Conservation (phyloP, 2,888 invertebrate genomes). For the Sceliomorpha sp. region DNA sequence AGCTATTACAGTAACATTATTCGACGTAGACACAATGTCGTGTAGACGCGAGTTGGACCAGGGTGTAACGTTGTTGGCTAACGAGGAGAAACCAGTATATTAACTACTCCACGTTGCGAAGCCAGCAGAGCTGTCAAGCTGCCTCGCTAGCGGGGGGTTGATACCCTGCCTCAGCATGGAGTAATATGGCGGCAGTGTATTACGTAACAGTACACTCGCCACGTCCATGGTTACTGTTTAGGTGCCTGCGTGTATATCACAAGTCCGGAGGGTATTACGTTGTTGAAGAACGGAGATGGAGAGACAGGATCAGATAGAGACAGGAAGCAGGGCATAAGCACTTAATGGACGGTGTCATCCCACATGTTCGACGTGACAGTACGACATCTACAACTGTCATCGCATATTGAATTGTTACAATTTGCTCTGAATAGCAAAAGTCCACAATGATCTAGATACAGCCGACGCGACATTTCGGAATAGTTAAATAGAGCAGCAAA, state of each 20-base stretch:
- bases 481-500: too few relatives aligned
- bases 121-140: slow-evolving; percentile 60
- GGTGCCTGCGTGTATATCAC: slow-evolving; percentile 63
- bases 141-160: slow-evolving; percentile 54
- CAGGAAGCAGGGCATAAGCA: slow-evolving; percentile 36
- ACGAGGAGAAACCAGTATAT: slow-evolving; percentile 75
- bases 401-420: slow-evolving; percentile 60
- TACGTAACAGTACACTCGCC: slow-evolving; percentile 70
- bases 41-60: slow-evolving; percentile 23
- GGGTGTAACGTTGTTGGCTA: slow-evolving; percentile 69
- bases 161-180: slow-evolving; percentile 61
- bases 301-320: slow-evolving; percentile 21
- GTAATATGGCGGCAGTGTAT: slow-evolving; percentile 70
- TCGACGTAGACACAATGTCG: slow-evolving; percentile 23
- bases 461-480: too few relatives aligned
- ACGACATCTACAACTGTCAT: slow-evolving; percentile 77
- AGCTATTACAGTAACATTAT: slow-evolving; percentile 28
- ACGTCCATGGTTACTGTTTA: slow-evolving; percentile 60
- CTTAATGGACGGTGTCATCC: slow-evolving; percentile 74
- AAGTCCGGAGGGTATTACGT: slow-evolving; percentile 27
- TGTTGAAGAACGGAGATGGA: slow-evolving; percentile 25
- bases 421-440: slow-evolving; percentile 26
- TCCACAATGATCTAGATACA: too few relatives aligned
- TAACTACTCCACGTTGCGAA: slow-evolving; percentile 63
- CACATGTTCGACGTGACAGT: slow-evolving; percentile 68